Evolutionary conservation across 1,140 invertebrate species (phyloP), one percentile per base, ranked within the genome.

Genomic region (Drosophila sproati): DNA sequence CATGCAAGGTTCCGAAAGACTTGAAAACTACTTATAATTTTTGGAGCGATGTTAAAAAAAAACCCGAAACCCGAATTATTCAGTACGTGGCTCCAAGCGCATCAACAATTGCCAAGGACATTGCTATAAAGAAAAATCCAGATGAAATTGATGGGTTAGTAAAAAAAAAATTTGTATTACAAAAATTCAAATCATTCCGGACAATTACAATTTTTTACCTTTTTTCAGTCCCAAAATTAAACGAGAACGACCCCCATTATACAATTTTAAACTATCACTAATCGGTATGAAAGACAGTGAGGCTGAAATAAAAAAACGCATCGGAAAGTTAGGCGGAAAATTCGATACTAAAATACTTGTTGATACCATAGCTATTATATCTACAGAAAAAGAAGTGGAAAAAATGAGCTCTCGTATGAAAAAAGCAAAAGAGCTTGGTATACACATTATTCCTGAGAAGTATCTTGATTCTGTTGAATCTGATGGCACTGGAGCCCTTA

Each of bases 211-310:
- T 12, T 12, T 12, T 12, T 12, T 12, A 12, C 32, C 56, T 29
- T 35, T 56, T 85, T 93, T 73, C 66, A 95, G 95, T 10, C 94
- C 95, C 2, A 95, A 95, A 93, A 78, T 95, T 45, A 92, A 94
- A 76, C 89, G 94, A 8, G 94, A 93, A 37, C 90, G 94, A 43
- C 94, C 95, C 35, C 95, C 97, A 5, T 92, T 98, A 32, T 95
- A 96, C 80, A 95, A 97, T 72, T 95, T 98, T 92, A 95, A 96
- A 81, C 97, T 98, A 93, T 95, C 96, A n/a, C 90, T 97, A 29
- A 91, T 95, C 66, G 96, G 96, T 3, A 93, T 94, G 2, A 92
- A 92, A 75, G 94, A 93, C 35, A 79, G 92, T 7, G 96, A 96
- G 87, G 94, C 95, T 2, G 93, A 94, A 3, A 60, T 97, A 0